Evolutionary conservation across 2,113 vertebrate species (phyloP).

Genomic region (Tyto alba): DNA sequence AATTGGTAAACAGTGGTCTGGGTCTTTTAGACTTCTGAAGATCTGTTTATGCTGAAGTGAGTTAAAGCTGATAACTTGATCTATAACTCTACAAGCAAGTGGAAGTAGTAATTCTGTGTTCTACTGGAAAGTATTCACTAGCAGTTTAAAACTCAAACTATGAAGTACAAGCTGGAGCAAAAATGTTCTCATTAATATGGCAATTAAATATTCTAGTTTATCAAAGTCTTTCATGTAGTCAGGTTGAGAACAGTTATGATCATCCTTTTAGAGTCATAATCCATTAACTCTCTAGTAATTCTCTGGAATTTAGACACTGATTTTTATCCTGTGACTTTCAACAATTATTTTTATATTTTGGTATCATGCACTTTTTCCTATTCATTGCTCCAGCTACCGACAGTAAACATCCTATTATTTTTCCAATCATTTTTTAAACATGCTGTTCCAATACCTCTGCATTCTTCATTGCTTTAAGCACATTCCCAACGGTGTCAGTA

Average conservation of each 20-base stretch:
- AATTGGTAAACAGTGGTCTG: not conserved
- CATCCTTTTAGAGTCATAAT: not conserved
- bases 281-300: not conserved
- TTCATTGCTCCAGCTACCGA: not conserved
- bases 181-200: not conserved
- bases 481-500: constrained; percentile 83
- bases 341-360: not conserved
- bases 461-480: constrained; percentile 91
- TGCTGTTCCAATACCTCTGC: constrained; percentile 82
- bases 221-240: not conserved
- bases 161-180: not conserved
- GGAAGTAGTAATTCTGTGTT: not conserved
- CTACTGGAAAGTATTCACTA: not conserved
- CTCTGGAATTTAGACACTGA: not conserved
- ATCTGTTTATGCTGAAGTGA: not conserved
- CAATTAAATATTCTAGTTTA: not conserved
- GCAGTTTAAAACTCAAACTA: not conserved
- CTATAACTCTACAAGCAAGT: not conserved
- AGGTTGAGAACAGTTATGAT: not conserved
- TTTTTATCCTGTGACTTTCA: not conserved
- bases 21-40: not conserved
- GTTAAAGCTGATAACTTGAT: not conserved
- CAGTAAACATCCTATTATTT: not conserved
- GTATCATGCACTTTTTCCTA: constrained; percentile 17
- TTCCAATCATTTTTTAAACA: constrained; percentile 48